These are phyloP conservation scores for Cyphomyrus plagiostoma DNA, from an alignment of 2,113 vertebrate species.

Conservation along the genomic window DNA sequence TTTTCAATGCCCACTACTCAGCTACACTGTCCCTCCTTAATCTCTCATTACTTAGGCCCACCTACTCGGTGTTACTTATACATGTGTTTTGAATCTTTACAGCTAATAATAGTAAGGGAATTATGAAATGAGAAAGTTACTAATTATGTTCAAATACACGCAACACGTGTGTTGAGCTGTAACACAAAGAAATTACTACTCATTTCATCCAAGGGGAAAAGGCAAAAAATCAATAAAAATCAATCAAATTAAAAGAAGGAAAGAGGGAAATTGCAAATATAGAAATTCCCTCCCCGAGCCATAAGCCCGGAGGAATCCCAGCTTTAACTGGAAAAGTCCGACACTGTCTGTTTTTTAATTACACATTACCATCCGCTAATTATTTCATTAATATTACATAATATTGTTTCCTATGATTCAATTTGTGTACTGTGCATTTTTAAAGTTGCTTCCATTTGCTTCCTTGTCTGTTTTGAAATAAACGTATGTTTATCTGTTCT, in stretches of 20 bases:
- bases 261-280: neutral
- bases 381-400: neutral
- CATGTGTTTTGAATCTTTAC: neutral
- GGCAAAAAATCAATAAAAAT: neutral
- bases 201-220: neutral
- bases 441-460: neutral
- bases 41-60: neutral
- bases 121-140: neutral
- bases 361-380: neutral
- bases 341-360: neutral
- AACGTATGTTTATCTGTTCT: neutral
- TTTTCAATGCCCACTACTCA: neutral
- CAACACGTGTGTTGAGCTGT: neutral
- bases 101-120: neutral
- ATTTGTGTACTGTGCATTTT: neutral
- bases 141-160: neutral
- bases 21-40: neutral
- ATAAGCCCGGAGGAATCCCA: neutral
- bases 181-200: neutral
- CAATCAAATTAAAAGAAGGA: neutral
- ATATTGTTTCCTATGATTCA: neutral
- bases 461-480: neutral
- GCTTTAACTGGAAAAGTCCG: neutral
- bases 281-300: neutral
- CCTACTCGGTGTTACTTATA: neutral